Evolutionary conservation across 1,140 invertebrate species (phyloP), one percentile per base, ranked within the genome.

Genomic region (Trichogramma pretiosum): DNA sequence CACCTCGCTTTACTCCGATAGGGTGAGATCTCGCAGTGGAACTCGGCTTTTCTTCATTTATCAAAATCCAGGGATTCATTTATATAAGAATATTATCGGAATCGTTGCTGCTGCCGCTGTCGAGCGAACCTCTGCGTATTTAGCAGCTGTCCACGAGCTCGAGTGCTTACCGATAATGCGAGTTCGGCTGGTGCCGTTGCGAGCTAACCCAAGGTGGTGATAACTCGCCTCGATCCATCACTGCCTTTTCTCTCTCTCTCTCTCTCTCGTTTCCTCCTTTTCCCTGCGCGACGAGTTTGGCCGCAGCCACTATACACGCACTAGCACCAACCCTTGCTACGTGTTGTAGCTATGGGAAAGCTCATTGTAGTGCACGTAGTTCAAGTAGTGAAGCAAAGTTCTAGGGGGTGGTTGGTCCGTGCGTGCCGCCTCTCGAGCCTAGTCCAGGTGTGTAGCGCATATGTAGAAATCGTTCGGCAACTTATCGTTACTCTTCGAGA

Each of bases 161-260:
- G 61, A 63, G 56, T 61, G 55, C 50, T 56, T 62, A n/a, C 58
- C 56, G 21, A 19, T 44, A 18, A 37, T 28, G 35, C 16, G 14
- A 5, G 8, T n/a, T 5, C 7, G 33, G 37, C 30, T 34, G 48
- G 28, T 40, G 10, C n/a, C 22, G 17, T 14, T 44, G n/a, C 4
- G 2, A 60, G 62, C 64, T 67, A 60, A 64, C 64, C 61, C 59
- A 60, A 62, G 65, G 61, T 65, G 64, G 64, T 66, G 68, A 71
- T 71, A 71, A 71, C 65, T 60, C 57, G 56, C 52, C 63, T 63
- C 68, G 61, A 71, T 71, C 68, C 67, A 71, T 71, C 68, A 70
- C 67, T 71, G 67, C 67, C 65, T 56, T 48, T 51, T n/a, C n/a
- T 34, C 41, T 14, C 26, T 18, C 39, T 23, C 39, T 23, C 39